Evolutionary conservation across 2,888 invertebrate genomes (phyloP).

Genomic region (Melanostoma mellinum): DNA sequence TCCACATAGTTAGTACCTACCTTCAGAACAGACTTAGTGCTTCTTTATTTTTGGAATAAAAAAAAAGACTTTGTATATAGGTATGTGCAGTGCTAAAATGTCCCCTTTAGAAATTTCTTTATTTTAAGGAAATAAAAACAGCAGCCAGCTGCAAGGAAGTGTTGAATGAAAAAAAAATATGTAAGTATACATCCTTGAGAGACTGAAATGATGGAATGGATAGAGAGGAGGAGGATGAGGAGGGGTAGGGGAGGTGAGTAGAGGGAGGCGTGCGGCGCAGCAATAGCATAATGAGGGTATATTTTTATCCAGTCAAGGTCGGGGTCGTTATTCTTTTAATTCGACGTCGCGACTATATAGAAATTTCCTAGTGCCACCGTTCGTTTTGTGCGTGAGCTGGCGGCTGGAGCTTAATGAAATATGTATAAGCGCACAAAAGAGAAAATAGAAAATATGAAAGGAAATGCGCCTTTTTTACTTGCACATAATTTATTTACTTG

Average conservation of each 20-base stretch:
- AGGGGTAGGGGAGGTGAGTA: slow-evolving; percentile 7
- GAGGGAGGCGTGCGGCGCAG: slow-evolving; percentile 4
- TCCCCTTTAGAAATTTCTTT: slow-evolving; percentile 68
- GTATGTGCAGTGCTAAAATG: slow-evolving; percentile 71
- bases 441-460: slow-evolving; percentile 36
- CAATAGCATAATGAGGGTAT: slow-evolving; percentile 67
- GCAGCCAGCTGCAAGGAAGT: slow-evolving; percentile 72
- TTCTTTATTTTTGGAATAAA: slow-evolving; percentile 33
- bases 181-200: slow-evolving; percentile 64
- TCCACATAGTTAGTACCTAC: slow-evolving; percentile 30
- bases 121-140: slow-evolving; percentile 72
- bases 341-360: slow-evolving; percentile 75
- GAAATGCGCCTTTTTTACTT: slow-evolving; percentile 37
- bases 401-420: slow-evolving; percentile 58
- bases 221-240: background rate
- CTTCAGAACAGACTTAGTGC: slow-evolving; percentile 31
- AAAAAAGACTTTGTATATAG: slow-evolving; percentile 37
- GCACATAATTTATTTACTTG: slow-evolving; percentile 56
- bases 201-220: slow-evolving; percentile 42
- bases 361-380: slow-evolving; percentile 74
- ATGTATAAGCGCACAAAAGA: slow-evolving; percentile 17
- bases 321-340: slow-evolving; percentile 78
- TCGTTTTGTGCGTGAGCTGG: slow-evolving; percentile 68
- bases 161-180: slow-evolving; percentile 63
- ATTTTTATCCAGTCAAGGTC: slow-evolving; percentile 76